Evolutionary conservation across 2,797 vertebrate species (phyloP).

Genomic region (Orestias chungarensis): DNA sequence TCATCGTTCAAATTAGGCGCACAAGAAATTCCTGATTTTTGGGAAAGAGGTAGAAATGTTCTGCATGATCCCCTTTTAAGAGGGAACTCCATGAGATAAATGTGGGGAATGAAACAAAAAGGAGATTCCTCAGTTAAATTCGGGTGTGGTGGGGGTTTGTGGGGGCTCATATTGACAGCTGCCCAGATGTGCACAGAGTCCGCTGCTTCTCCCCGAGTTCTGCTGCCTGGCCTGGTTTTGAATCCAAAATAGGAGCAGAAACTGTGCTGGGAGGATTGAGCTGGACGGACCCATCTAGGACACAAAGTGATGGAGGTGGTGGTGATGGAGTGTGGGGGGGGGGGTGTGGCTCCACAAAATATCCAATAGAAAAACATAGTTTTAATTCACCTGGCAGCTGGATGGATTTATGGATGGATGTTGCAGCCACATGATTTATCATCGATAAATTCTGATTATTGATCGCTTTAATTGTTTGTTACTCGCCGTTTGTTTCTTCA

Average conservation of each 20-base stretch:
- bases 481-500: too few species aligned
- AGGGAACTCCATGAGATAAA: neutral
- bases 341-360: constrained; percentile 8
- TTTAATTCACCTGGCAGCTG: neutral
- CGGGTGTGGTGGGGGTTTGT: neutral
- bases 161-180: neutral
- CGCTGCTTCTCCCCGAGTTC: constrained; percentile 38
- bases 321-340: neutral
- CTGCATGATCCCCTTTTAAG: neutral
- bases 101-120: neutral
- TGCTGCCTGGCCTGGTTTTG: constrained; percentile 68
- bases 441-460: too few species aligned
- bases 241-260: constrained; percentile 73
- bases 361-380: constrained; percentile 13
- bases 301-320: constrained; percentile 37
- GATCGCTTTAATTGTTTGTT: too few species aligned
- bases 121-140: neutral
- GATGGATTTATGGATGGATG: too few species aligned
- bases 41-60: neutral
- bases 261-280: constrained; percentile 63
- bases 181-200: constrained; percentile 6
- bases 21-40: too few species aligned
- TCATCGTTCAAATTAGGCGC: constrained; percentile 3
- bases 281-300: constrained; percentile 67
- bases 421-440: neutral